Evolutionary conservation across 2,113 vertebrate genomes (phyloP).

Genomic region (Pelodiscus sinensis): DNA sequence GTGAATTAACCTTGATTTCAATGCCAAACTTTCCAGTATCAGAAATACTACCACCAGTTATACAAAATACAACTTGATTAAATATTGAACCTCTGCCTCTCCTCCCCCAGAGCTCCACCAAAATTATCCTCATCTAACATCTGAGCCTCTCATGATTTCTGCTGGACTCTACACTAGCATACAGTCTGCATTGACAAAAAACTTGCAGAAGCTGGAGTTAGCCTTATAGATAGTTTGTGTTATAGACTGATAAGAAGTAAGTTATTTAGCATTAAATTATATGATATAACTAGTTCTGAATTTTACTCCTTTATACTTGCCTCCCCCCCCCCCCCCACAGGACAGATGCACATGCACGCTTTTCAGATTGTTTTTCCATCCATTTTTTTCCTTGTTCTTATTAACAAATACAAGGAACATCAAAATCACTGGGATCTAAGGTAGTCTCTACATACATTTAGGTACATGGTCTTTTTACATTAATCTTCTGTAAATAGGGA

Average conservation of each 20-base stretch:
- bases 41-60: background rate
- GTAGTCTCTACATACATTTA: background rate
- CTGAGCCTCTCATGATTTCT: background rate
- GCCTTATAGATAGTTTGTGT: no score
- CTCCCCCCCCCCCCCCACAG: no score
- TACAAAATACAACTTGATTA: background rate
- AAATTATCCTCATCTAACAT: background rate
- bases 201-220: background rate
- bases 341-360: background rate
- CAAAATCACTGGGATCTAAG: background rate
- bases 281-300: background rate
- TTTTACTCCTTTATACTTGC: background rate
- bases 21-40: background rate
- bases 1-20: accelerated
- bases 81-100: background rate
- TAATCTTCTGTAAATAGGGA: background rate
- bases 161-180: background rate
- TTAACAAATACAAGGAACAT: background rate
- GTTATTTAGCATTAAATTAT: background rate
- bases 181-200: background rate
- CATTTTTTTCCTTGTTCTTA: no score
- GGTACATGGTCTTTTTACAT: background rate
- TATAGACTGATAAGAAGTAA: background rate
- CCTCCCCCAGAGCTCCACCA: background rate
- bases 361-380: background rate